Conservation (phyloP, 2,797 vertebrate genomes). For the Diplodus sargus region DNA sequence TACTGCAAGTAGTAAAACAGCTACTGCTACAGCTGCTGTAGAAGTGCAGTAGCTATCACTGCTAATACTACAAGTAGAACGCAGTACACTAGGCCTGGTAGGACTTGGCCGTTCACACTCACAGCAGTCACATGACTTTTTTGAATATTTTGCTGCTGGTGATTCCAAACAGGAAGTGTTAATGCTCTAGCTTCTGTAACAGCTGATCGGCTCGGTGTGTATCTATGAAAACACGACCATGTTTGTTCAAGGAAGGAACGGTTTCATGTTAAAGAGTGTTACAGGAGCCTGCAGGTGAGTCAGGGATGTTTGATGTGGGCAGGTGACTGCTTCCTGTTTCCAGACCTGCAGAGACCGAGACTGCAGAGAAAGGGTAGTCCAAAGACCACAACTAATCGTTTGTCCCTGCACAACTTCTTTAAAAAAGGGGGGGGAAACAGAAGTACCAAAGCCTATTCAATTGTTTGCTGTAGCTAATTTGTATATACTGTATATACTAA, state of each 20-base stretch:
- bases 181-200: constrained; percentile 7
- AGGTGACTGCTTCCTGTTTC: background rate
- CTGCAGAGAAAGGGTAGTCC: background rate
- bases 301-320: background rate
- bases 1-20: background rate
- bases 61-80: background rate
- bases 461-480: background rate
- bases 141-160: constrained; percentile 13
- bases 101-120: background rate
- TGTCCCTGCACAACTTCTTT: background rate
- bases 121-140: constrained; percentile 5
- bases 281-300: background rate
- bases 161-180: constrained; percentile 3
- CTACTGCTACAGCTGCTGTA: background rate
- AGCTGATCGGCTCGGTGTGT: constrained; percentile 28
- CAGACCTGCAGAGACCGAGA: background rate
- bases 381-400: background rate
- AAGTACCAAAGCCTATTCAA: background rate
- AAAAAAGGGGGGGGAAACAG: background rate
- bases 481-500: no score
- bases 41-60: background rate
- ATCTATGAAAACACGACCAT: constrained; percentile 23
- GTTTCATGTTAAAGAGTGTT: background rate
- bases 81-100: background rate
- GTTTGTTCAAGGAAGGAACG: constrained; percentile 40